These are phyloP conservation scores for Alectura lathami DNA, from an alignment of 2,113 vertebrate genomes.

Conservation along the genomic window DNA sequence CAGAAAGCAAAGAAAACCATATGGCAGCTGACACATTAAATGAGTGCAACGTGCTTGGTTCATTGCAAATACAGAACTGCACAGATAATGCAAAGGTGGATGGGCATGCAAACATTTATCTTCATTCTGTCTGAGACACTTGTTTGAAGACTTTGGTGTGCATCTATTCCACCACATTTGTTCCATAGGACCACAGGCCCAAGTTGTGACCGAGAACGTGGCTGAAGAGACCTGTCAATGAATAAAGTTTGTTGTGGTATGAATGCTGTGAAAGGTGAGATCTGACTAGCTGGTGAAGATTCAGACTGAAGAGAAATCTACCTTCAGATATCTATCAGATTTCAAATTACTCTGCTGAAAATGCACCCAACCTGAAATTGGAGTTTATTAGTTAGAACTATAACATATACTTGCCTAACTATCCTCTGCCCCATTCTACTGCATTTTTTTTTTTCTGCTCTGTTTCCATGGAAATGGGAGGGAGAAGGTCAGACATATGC, in stretches of 20 bases:
- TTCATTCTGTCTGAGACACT: not conserved
- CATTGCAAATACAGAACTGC: not conserved
- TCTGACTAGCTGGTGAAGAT: not conserved
- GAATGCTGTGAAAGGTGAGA: not conserved
- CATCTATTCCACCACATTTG: not conserved
- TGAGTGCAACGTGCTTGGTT: not conserved
- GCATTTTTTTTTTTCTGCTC: not conserved
- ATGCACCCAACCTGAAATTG: not conserved
- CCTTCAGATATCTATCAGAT: not conserved
- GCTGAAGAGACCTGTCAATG: not conserved
- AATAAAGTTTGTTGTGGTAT: not conserved
- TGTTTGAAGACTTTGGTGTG: not conserved
- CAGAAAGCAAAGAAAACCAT: not conserved
- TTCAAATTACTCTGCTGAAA: not conserved
- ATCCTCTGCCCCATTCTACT: not conserved
- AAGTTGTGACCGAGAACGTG: not conserved
- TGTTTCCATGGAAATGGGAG: slow-evolving; percentile 36
- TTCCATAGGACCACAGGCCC: not conserved
- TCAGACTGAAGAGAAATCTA: not conserved
- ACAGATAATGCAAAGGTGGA: not conserved
- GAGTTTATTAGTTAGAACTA: not conserved
- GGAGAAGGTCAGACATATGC: not conserved
- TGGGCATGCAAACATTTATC: not conserved
- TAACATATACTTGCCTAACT: not conserved
- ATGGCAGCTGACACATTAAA: not conserved